Base-by-base conservation (phyloP, 2,797 vertebrate genomes). In the Cheirogaleus major region DNA sequence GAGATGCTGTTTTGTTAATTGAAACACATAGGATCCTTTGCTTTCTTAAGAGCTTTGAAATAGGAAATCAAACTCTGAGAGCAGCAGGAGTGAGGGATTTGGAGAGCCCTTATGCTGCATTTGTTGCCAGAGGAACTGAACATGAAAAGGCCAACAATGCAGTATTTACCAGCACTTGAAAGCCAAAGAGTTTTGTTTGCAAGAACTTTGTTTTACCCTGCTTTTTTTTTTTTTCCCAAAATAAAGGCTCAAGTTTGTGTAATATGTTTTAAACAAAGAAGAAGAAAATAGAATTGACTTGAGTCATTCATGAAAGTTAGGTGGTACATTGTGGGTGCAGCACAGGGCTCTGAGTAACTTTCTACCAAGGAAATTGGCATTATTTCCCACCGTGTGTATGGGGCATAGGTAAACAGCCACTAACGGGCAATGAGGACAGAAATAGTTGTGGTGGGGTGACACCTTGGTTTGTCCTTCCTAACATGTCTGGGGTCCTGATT, bases 221-320 rank as follows among this genome's bases (percentile, higher is more conserved):
- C 38, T 38, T 38, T 38, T 30, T 95, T 96, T 63, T 96, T 88
- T 52, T 59, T 70, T 30, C 0, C 13, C 48, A 52, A 20, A 91
- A 83, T 89, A 73, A 88, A 81, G 38, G 48, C 15, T 83, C 70
- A 84, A 87, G 89, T 10, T 45, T 80, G 89, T 96, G n/a, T 65
- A 65, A 96, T 86, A 81, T 95, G 92, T 82, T 98, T 95, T 89
- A 97, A 97, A 88, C 45, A 97, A 27, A 83, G 50, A 61, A 25
- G 50, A 22, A 72, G 59, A 89, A 83, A 78, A 86, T 7, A 79
- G 35, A 92, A 73, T 81, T 61, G 55, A 50, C 5, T 88, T n/a
- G n/a, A 55, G 75, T 27, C 59, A 89, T 35, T 35, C 10, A 12
- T 67, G 57, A 90, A 80, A 67, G 52, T 43, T 35, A 57, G 38